These are phyloP conservation scores for Synchiropus splendidus DNA, from an alignment of 2,113 vertebrate species.

Conservation along the genomic window DNA sequence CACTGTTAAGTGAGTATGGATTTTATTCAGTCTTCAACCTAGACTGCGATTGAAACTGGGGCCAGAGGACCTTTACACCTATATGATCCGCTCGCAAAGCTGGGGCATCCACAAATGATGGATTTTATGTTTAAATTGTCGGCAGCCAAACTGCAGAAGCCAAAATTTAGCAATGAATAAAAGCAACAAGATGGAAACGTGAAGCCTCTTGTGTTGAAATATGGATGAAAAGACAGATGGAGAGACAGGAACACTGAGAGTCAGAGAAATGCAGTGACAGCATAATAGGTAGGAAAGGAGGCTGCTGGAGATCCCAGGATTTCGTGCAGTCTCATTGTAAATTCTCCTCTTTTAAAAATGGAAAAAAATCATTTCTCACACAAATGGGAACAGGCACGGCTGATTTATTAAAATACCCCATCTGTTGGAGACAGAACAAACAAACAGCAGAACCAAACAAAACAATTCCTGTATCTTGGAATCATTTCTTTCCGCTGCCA, in stretches of 20 bases:
- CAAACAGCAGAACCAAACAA: slow-evolving; percentile 48
- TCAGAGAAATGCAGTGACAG: slow-evolving; percentile 18
- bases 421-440: slow-evolving; percentile 41
- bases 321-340: slow-evolving; percentile 53
- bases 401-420: slow-evolving; percentile 62
- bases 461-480: slow-evolving; percentile 47
- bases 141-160: too few relatives aligned
- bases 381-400: slow-evolving; percentile 61
- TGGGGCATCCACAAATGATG: too few relatives aligned
- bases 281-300: slow-evolving; percentile 4
- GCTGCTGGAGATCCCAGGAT: slow-evolving; percentile 22
- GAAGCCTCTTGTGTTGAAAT: neutral
- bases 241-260: neutral
- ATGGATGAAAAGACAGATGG: neutral
- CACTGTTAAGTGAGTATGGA: too few relatives aligned
- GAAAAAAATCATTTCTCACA: slow-evolving; percentile 65
- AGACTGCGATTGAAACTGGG: too few relatives aligned
- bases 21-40: too few relatives aligned
- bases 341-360: slow-evolving; percentile 54
- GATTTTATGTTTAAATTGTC: too few relatives aligned
- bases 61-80: too few relatives aligned
- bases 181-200: too few relatives aligned
- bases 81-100: too few relatives aligned
- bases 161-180: too few relatives aligned
- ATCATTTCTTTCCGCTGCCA: slow-evolving; percentile 42